phyloP scores from a whole-genome alignment of 2,888 invertebrate species.

The Pyrgus malvae region DNA sequence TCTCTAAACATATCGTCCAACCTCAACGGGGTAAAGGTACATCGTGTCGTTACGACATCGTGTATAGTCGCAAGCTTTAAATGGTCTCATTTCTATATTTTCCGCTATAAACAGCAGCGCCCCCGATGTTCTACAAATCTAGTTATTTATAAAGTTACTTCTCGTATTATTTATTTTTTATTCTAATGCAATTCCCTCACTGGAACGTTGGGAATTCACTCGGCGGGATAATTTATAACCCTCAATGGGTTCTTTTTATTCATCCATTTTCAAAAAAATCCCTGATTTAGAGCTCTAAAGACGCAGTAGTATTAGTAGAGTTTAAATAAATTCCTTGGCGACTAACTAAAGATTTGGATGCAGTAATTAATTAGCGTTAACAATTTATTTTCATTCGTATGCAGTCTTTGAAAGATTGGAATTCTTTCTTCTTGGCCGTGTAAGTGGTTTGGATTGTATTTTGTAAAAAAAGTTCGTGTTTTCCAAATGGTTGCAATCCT shows the following conservation, averaged over 20 bases:
- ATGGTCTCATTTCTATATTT: slow-evolving; percentile 51
- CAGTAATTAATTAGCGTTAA: slow-evolving; percentile 25
- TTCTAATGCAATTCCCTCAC: slow-evolving; percentile 53
- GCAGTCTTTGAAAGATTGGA: not conserved
- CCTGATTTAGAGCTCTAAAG: slow-evolving; percentile 32
- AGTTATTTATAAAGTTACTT: slow-evolving; percentile 63
- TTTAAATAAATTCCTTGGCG: slow-evolving; percentile 16
- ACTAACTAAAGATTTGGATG: slow-evolving; percentile 18
- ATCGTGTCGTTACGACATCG: not conserved
- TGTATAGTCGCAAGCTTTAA: slow-evolving; percentile 29
- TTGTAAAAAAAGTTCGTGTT: too few relatives aligned
- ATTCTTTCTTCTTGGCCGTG: not conserved
- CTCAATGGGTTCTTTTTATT: slow-evolving; percentile 32
- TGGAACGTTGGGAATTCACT: slow-evolving; percentile 42
- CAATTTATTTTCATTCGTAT: slow-evolving; percentile 4
- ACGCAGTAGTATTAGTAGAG: slow-evolving; percentile 18
- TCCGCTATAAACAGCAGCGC: slow-evolving; percentile 51
- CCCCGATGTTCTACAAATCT: slow-evolving; percentile 60
- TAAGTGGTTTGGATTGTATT: not conserved
- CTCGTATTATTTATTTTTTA: slow-evolving; percentile 40
- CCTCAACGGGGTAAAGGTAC: not conserved
- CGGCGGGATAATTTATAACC: slow-evolving; percentile 36
- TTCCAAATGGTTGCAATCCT: too few relatives aligned
- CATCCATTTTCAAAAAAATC: slow-evolving; percentile 35
- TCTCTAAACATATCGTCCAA: too few relatives aligned